phyloP scores from a whole-genome alignment of 2,888 invertebrate genomes.

The Amphipyra tragopoginis region DNA sequence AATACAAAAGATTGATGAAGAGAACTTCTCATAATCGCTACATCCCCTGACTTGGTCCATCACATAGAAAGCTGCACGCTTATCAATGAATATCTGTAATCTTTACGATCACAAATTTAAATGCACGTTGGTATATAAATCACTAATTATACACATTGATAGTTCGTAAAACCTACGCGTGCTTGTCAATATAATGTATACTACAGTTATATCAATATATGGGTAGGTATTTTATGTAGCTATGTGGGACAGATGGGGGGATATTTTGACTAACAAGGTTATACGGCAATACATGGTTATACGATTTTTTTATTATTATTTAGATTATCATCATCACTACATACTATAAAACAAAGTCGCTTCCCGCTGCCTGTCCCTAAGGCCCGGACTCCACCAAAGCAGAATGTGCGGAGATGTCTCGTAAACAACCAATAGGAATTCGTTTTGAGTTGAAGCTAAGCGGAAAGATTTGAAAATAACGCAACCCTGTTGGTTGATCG shows the following conservation, averaged over 20 bases:
- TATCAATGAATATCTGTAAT: conserved; percentile 52
- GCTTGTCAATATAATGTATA: not conserved
- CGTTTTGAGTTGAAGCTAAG: no score
- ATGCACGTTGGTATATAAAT: conserved; percentile 42
- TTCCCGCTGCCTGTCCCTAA: no score
- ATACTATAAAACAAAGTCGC: no score
- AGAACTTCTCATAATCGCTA: conserved; percentile 13
- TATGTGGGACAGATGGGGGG: not conserved
- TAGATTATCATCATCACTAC: no score
- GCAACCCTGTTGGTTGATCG: no score
- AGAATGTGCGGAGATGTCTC: no score
- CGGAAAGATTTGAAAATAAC: no score
- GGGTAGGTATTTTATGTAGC: not conserved
- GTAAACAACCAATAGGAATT: no score
- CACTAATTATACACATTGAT: conserved; percentile 49
- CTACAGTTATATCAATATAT: not conserved
- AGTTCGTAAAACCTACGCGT: conserved; percentile 41
- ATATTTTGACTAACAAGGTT: conserved; percentile 1
- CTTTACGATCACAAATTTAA: conserved; percentile 43
- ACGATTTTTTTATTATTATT: no score
- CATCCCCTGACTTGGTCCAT: not conserved
- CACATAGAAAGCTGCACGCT: conserved; percentile 30
- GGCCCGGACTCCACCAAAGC: no score
- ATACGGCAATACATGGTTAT: no score
- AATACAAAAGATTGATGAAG: no score